Base-by-base conservation (phyloP, 64 coral and sea anemone genomes). In the Montipora foliosa region DNA sequence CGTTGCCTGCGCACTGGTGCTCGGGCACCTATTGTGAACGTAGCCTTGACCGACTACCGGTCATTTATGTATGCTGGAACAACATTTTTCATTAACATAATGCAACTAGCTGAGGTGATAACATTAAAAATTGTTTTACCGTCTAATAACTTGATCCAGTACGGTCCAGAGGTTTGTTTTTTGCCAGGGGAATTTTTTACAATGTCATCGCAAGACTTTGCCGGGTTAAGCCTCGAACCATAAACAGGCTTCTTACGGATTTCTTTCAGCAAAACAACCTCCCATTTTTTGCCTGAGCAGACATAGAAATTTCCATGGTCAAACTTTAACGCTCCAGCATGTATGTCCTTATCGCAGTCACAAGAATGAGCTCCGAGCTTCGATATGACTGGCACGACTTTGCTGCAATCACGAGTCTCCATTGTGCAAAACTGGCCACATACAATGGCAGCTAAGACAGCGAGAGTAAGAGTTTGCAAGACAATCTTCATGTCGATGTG, bases 241-340 rank as follows among this genome's bases (percentile, higher is more conserved):
- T 64, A 11, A 64, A 7, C 5, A 5, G 25, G 9, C 14, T 14
- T 64, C 4, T 64, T 21, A 8, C 6, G 6, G 2, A 6, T 57
- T 37, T 37, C 37, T 57, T 7, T 45, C 37, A 84, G 37, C 14
- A 8, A 37, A 9, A 84, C 2, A 15, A 1, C 19, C 44, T 67
- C 46, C 81, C 81, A 84, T 68, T 84, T 17, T 10, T 2, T 67
- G 12, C 61, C 81, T 8, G 68, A 19, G 17, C 81, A 84, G 6
- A 84, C 60, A 68, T 84, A 20, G 1, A 84, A 5, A 6, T 68
- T 67, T 2, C 81, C 81, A 3, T 68, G 45, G 3, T 3, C 25
- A 17, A 16, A 84, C 61, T 84, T 84, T 62, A 84, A 49, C 2
- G 81, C 81, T 14, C 81, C 81, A 17, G 81, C 25, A 48, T 84